Conservation (phyloP, 2,888 invertebrate genomes). For the Aspidapion aeneum region DNA sequence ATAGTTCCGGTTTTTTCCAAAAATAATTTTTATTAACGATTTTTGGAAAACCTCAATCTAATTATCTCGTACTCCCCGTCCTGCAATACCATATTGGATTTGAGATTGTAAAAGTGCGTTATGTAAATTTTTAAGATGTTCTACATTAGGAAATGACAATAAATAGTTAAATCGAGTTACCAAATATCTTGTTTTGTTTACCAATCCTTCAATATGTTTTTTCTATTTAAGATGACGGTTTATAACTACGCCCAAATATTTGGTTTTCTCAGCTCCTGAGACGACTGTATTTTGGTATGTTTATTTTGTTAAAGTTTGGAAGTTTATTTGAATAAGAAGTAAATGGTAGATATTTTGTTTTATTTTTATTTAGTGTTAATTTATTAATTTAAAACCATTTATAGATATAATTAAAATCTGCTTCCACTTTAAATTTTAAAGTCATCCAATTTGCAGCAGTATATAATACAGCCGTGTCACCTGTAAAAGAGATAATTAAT, state of each 20-base stretch:
- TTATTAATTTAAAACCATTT: too few relatives aligned
- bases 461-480: too few relatives aligned
- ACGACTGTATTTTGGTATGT: too few relatives aligned
- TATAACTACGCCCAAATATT: conserved; percentile 11
- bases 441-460: too few relatives aligned
- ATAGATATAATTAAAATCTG: too few relatives aligned
- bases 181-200: conserved; percentile 7
- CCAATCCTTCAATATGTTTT: conserved; percentile 7
- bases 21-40: conserved; percentile 8
- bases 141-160: conserved; percentile 6
- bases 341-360: too few relatives aligned
- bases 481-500: too few relatives aligned
- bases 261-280: conserved; percentile 1
- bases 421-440: too few relatives aligned
- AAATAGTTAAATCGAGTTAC: conserved; percentile 9
- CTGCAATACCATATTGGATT: conserved; percentile 11
- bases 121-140: conserved; percentile 11
- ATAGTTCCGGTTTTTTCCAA: not conserved
- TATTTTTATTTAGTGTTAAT: too few relatives aligned
- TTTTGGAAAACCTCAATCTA: conserved; percentile 9
- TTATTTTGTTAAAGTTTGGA: too few relatives aligned
- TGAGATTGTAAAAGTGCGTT: conserved; percentile 14
- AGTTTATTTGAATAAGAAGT: too few relatives aligned
- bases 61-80: conserved; percentile 6
- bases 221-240: conserved; percentile 13